Base-by-base conservation (phyloP, 1,140 invertebrate species). In the Hyles vespertilio region DNA sequence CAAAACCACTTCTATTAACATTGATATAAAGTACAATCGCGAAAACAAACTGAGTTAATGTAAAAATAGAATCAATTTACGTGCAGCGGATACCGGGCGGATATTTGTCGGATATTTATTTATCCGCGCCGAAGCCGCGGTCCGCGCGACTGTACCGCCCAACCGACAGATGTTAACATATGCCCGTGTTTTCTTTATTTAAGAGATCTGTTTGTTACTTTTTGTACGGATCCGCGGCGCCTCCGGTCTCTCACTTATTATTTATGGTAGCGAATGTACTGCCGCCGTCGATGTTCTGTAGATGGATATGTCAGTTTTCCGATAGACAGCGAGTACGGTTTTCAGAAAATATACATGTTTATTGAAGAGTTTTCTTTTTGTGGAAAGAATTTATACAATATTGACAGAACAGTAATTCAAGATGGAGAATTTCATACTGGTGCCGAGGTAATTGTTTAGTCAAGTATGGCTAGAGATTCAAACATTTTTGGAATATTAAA, bases 141-240 rank as follows among this genome's bases (percentile, higher is more conserved):
- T 55, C 53, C 53, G 11, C 11, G 53, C 43, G 51, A 53, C 51
- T 59, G 59, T 60, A 49, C 59, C 60, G 72, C 66, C 69, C 67
- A 62, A 63, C 73, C 70, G 73, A 81, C 83, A 87, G 84, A 82
- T 87, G 84, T 77, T 77, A 85, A 81, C 84, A 87, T 81, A 87
- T 77, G 84, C 77, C 70, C 70, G 68, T 84, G 81, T 83, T 86
- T 87, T 84, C 84, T 87, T 85, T 84, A 87, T 87, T 87, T 87
- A 87, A 81, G 77, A 80, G 82, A 82, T 84, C 76, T 85, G 82
- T 85, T 85, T 85, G 82, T 87, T 87, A 84, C 82, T 85, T 84
- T 87, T 85, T 83, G 78, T 85, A 79, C 72, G 81, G 77, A 84
- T 80, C 74, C 80, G 69, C 73, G 81, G 81, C 82, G 82, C 82